A percentile compares a stretch with the other conserved stretches of the same genome.
Evolutionary conservation across 2,888 invertebrate species (phyloP).

Genomic region (Drosophila mulleri): DNA sequence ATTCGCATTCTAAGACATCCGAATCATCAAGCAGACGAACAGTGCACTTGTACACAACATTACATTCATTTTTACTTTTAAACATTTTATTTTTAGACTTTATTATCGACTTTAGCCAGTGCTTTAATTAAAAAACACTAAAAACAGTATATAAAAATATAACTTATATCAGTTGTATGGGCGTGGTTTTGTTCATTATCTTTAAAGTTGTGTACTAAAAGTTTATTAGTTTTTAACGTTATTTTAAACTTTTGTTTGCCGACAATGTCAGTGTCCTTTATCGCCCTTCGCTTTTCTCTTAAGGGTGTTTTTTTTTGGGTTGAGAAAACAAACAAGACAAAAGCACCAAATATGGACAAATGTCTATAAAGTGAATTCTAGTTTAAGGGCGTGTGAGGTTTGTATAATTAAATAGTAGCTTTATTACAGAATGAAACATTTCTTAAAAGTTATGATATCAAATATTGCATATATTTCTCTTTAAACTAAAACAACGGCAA

Average conservation of each 20-base stretch:
- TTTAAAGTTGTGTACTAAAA: conserved; percentile 15
- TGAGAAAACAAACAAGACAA: conserved; percentile 54
- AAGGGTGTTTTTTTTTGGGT: conserved; percentile 57
- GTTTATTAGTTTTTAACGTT: conserved; percentile 23
- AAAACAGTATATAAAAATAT: conserved; percentile 16
- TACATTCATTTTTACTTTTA: conserved; percentile 89
- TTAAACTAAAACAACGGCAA: neutral
- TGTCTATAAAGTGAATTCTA: neutral
- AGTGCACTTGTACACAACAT: conserved; percentile 93
- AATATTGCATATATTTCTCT: neutral
- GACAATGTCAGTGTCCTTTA: conserved; percentile 77
- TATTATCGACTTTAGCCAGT: conserved; percentile 59
- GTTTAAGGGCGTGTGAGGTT: neutral
- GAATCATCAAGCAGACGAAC: conserved; percentile 95
- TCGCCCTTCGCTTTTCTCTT: conserved; percentile 73
- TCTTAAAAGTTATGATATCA: neutral
- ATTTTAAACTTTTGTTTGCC: conserved; percentile 57
- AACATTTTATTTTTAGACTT: conserved; percentile 72
- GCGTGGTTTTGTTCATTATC: conserved; percentile 31
- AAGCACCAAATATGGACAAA: conserved; percentile 60
- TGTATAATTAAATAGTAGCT: neutral
- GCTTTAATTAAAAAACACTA: conserved; percentile 25
- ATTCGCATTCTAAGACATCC: conserved; percentile 96
- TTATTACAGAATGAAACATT: neutral
- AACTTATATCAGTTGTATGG: conserved; percentile 6